phyloP scores from a whole-genome alignment of 92 coral and sea anemone species.

The Actinostola sp. region DNA sequence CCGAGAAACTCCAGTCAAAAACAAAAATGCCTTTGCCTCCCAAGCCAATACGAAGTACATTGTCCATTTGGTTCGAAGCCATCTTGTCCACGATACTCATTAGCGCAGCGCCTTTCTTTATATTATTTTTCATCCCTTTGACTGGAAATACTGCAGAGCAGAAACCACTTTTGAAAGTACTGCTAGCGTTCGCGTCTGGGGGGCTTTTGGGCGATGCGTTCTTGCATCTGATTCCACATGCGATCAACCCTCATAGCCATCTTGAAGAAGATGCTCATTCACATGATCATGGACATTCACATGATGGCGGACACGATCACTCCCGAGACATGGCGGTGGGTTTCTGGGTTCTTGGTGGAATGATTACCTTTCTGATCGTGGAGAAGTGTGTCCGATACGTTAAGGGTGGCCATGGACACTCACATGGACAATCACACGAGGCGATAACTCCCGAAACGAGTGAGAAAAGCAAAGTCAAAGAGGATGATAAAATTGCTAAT shows the following conservation, averaged over 20 bases:
- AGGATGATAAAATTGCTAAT: slow-evolving; percentile 16
- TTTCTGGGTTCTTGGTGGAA: slow-evolving; percentile 98
- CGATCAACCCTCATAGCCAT: slow-evolving; percentile 94
- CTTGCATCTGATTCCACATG: slow-evolving; percentile 96
- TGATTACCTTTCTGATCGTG: slow-evolving; percentile 89
- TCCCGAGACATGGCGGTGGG: slow-evolving; percentile 91
- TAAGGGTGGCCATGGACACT: slow-evolving; percentile 86
- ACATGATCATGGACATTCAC: slow-evolving; percentile 34
- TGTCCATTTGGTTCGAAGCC: slow-evolving; percentile 85
- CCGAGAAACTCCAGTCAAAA: slow-evolving; percentile 6
- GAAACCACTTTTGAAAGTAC: slow-evolving; percentile 83
- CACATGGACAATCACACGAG: slow-evolving; percentile 71
- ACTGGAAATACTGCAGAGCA: slow-evolving; percentile 92
- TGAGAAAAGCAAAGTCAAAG: slow-evolving; percentile 48
- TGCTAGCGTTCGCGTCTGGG: slow-evolving; percentile 94
- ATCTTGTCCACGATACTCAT: slow-evolving; percentile 87
- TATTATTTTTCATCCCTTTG: slow-evolving; percentile 92
- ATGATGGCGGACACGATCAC: slow-evolving; percentile 57
- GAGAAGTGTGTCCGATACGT: slow-evolving; percentile 95
- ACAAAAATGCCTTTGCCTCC: slow-evolving; percentile 33
- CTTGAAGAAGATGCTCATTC: slow-evolving; percentile 67
- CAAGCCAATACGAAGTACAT: slow-evolving; percentile 50
- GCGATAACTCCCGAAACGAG: slow-evolving; percentile 29
- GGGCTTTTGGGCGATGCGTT: slow-evolving; percentile 99
- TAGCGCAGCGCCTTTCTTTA: slow-evolving; percentile 98